A percentile compares a stretch with the other conserved stretches of the same genome.
Conservation (phyloP, 2,113 vertebrate genomes). For the Onychorhynchus coronatus region DNA sequence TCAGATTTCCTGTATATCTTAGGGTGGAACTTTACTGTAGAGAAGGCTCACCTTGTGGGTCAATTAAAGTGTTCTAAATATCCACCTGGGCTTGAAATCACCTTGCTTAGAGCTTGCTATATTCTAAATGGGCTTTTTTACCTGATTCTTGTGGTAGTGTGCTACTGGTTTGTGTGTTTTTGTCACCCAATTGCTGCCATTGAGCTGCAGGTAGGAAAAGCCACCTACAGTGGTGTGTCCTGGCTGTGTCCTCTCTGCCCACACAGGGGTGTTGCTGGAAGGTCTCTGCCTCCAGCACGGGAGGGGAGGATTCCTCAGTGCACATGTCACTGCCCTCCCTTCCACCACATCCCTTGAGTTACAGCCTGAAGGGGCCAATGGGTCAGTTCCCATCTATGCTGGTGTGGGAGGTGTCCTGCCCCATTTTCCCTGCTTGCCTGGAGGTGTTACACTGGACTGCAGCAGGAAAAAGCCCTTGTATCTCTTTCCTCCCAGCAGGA, state of each 20-base stretch:
- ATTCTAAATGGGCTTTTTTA: not conserved
- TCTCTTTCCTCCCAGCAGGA: not conserved
- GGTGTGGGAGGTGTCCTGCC: not conserved
- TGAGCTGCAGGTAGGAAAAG: not conserved
- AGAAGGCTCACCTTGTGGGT: not conserved
- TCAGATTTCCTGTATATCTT: not conserved
- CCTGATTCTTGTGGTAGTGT: not conserved
- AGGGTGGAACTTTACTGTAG: not conserved
- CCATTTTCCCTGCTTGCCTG: not conserved
- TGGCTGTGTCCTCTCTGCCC: not conserved
- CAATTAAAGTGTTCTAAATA: not conserved
- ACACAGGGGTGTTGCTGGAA: not conserved
- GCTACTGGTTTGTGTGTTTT: not conserved
- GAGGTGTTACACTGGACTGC: not conserved
- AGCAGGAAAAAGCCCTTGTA: not conserved
- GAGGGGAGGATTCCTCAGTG: not conserved
- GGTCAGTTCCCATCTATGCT: not conserved
- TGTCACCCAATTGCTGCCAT: not conserved
- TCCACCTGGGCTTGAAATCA: not conserved
- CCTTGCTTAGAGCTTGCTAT: not conserved
- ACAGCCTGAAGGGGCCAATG: not conserved
- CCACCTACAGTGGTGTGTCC: not conserved
- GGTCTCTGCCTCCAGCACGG: not conserved
- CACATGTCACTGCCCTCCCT: not conserved
- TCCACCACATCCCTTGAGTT: not conserved